Conservation (phyloP, 2,888 invertebrate genomes). For the Rambutsinella grinnellia region DNA sequence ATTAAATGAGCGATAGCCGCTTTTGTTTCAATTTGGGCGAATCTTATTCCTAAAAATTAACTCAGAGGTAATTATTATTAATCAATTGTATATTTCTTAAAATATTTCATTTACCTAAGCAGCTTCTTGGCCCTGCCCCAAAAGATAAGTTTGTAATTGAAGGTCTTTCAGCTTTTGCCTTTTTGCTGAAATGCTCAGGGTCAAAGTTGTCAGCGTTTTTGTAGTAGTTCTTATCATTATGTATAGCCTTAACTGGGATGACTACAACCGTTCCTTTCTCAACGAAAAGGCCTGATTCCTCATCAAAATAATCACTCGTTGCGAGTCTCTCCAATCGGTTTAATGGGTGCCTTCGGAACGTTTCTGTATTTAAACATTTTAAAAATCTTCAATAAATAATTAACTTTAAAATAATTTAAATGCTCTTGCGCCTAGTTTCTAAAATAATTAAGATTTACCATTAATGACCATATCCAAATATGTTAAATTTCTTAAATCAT, state of each 20-base stretch:
- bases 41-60: background rate
- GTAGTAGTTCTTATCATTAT: slow-evolving; percentile 41
- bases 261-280: slow-evolving; percentile 31
- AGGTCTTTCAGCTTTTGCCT: slow-evolving; percentile 36
- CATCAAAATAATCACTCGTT: slow-evolving; percentile 67
- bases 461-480: slow-evolving; percentile 1
- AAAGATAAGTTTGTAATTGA: slow-evolving; percentile 51
- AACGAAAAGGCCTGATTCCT: slow-evolving; percentile 25
- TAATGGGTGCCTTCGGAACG: background rate
- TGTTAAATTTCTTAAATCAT: background rate
- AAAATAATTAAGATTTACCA: background rate
- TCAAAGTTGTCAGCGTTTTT: slow-evolving; percentile 52
- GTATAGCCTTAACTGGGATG: slow-evolving; percentile 26
- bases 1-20: slow-evolving; percentile 5
- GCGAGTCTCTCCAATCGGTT: slow-evolving; percentile 67
- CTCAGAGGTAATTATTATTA: background rate
- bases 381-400: background rate
- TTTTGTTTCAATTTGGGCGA: slow-evolving; percentile 6
- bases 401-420: background rate
- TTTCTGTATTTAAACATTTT: background rate
- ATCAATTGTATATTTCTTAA: background rate
- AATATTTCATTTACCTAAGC: slow-evolving; percentile 35
- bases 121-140: slow-evolving; percentile 54
- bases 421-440: background rate
- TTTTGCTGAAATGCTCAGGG: slow-evolving; percentile 43